Percentiles rank a stretch among this genome's conserved stretches.
Evolutionary conservation across 2,113 vertebrate species (phyloP).

Genomic region (Phoxinus phoxinus): DNA sequence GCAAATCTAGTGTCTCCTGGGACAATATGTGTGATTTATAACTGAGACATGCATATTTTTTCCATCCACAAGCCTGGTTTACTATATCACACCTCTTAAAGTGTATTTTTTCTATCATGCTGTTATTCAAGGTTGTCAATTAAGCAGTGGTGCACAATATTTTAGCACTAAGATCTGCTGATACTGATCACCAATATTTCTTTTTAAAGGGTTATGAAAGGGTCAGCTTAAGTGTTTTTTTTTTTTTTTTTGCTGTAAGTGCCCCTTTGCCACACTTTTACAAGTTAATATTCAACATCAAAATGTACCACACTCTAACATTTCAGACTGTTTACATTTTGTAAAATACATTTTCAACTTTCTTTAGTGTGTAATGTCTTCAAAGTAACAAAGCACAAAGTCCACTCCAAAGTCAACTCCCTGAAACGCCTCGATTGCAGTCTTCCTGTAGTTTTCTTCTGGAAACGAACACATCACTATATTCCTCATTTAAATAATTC

Average conservation of each 20-base stretch:
- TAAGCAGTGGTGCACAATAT: neutral
- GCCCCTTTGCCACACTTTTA: neutral
- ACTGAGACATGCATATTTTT: neutral
- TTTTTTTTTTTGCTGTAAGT: too few relatives aligned
- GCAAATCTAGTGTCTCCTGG: neutral
- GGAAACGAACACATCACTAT: too few relatives aligned
- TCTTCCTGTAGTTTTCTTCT: too few relatives aligned
- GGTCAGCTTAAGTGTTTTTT: too few relatives aligned
- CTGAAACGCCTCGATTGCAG: too few relatives aligned
- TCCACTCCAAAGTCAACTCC: too few relatives aligned
- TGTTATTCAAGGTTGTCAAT: conserved; percentile 7
- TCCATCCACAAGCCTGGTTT: neutral
- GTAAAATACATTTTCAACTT: neutral
- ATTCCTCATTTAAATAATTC: too few relatives aligned
- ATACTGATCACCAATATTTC: neutral
- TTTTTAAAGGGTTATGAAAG: too few relatives aligned
- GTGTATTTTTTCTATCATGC: neutral
- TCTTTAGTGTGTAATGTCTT: too few relatives aligned
- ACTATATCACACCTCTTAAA: neutral
- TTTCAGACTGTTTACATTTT: neutral
- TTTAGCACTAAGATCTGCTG: neutral
- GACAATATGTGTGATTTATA: neutral
- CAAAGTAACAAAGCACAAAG: too few relatives aligned
- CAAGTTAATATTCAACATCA: neutral
- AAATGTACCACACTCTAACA: neutral